A percentile compares a stretch with the other conserved stretches of the same genome.
These are phyloP conservation scores for Tokudaia tokunoshimensis DNA, from an alignment of 2,797 vertebrate species.

Conservation along the genomic window DNA sequence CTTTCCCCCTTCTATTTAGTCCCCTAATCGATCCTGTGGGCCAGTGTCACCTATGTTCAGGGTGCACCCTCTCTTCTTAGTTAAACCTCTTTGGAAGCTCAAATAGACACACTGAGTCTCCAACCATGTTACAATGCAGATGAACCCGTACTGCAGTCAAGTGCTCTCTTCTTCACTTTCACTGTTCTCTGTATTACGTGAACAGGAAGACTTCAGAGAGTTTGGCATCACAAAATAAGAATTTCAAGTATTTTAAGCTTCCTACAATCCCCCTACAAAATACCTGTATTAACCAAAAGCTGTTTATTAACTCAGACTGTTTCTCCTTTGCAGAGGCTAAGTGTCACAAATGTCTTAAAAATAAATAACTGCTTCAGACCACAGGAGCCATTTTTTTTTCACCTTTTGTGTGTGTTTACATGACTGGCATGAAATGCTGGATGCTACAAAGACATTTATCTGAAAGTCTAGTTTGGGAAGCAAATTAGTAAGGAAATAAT, in stretches of 20 bases:
- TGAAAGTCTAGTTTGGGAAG: constrained; percentile 9
- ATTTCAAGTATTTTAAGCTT: neutral
- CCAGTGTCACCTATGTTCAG: neutral
- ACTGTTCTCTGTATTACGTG: neutral
- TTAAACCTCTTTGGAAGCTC: neutral
- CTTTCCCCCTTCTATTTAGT: neutral
- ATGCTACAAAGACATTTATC: constrained; percentile 31
- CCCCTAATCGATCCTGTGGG: neutral
- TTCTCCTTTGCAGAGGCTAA: neutral
- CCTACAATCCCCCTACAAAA: neutral
- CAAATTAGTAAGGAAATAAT: neutral
- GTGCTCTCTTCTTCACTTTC: neutral
- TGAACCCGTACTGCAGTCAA: neutral
- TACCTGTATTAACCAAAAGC: neutral
- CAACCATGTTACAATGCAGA: neutral
- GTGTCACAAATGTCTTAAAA: constrained; percentile 22
- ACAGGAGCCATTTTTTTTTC: neutral
- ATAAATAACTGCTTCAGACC: neutral
- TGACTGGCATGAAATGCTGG: neutral
- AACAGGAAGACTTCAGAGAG: constrained; percentile 1
- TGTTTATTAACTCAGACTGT: neutral
- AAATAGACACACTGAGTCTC: neutral
- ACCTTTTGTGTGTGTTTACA: neutral
- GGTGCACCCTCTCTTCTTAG: neutral
- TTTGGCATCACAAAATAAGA: neutral